Evolutionary conservation across 2,797 vertebrate genomes (phyloP).

Genomic region (Astyanax mexicanus): DNA sequence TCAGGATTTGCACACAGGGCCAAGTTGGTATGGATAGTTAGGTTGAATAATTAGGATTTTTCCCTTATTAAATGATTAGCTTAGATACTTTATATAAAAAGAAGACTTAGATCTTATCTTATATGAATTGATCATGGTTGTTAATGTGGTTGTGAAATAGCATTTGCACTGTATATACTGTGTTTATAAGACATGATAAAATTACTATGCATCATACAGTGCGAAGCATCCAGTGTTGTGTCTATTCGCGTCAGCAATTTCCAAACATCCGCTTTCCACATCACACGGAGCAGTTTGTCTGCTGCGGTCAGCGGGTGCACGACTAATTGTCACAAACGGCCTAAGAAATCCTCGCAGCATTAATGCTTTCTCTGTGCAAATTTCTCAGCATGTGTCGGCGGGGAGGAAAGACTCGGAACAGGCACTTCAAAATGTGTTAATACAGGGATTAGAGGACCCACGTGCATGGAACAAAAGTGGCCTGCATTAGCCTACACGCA

Average conservation of each 20-base stretch:
- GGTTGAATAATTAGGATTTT: too few species aligned
- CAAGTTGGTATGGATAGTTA: too few species aligned
- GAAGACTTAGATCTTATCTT: too few species aligned
- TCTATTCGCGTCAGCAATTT: conserved; percentile 14
- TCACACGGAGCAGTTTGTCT: neutral
- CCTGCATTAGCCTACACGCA: conserved; percentile 2
- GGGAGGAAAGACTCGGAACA: conserved; percentile 40
- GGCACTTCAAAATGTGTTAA: conserved; percentile 54
- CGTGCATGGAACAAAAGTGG: conserved; percentile 32
- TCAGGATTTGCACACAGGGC: too few species aligned
- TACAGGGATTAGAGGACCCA: conserved; percentile 41
- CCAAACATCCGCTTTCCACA: conserved; percentile 1
- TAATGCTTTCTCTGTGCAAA: conserved; percentile 35
- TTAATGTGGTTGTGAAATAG: too few species aligned
- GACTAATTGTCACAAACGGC: conserved; percentile 17
- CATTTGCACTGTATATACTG: too few species aligned
- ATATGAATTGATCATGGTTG: too few species aligned
- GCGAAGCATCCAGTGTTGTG: neutral
- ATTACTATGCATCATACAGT: too few species aligned
- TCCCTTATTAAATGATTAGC: too few species aligned
- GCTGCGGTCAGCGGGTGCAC: neutral
- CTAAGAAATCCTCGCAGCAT: conserved; percentile 35
- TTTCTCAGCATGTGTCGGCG: conserved; percentile 19
- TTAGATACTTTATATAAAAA: too few species aligned
- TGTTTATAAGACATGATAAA: too few species aligned